phyloP scores from a whole-genome alignment of 2,113 vertebrate genomes.

The Brienomyrus longianalis region DNA sequence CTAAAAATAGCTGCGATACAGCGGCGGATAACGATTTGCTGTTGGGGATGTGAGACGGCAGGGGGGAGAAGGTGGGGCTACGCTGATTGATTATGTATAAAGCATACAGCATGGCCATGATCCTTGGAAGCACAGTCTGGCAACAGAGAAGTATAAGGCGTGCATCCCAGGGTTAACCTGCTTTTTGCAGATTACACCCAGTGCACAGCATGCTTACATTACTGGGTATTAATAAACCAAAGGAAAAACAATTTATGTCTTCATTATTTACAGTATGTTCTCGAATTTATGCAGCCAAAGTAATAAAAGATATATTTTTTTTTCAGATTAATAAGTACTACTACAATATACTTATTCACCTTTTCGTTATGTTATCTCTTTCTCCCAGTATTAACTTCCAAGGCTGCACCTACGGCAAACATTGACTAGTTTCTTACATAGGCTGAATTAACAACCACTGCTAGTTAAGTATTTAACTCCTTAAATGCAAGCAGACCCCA shows the following conservation, averaged over 20 bases:
- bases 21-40: slow-evolving; percentile 18
- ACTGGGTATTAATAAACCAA: neutral
- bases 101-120: neutral
- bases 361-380: neutral
- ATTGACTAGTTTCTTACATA: neutral
- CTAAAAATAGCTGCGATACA: slow-evolving; percentile 28
- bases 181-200: neutral
- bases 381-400: neutral
- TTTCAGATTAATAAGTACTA: neutral
- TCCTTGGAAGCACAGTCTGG: neutral
- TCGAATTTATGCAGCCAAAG: neutral
- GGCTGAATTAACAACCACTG: neutral
- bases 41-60: neutral
- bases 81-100: neutral
- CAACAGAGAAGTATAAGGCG: neutral
- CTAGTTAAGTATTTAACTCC: neutral
- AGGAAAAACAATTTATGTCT: neutral
- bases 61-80: neutral
- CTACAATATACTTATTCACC: neutral
- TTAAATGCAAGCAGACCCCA: neutral
- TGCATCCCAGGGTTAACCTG: neutral
- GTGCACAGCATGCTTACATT: neutral
- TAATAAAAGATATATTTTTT: neutral
- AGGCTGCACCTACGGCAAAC: neutral
- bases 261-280: neutral